A percentile compares a stretch with the other conserved stretches of the same genome.
These are phyloP conservation scores for Nasonia vitripennis DNA, from an alignment of 1,140 invertebrate species.

Conservation along the genomic window DNA sequence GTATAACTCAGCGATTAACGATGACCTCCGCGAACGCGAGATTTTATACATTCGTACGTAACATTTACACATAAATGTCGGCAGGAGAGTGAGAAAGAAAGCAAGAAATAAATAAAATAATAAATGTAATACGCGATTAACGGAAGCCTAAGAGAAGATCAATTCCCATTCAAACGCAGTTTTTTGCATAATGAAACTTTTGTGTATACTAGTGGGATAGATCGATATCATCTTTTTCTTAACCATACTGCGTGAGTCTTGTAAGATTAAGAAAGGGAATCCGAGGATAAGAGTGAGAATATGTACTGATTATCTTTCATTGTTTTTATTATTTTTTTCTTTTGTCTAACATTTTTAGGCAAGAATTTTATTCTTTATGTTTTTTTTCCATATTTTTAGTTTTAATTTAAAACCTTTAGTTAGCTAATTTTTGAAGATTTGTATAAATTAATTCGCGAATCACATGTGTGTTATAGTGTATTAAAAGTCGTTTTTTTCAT, in stretches of 20 bases:
- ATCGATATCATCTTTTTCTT: conserved; percentile 44
- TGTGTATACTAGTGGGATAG: conserved; percentile 29
- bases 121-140: conserved; percentile 43
- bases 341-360: conserved; percentile 24
- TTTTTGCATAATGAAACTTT: conserved; percentile 39
- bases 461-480: conserved; percentile 49
- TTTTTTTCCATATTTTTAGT: conserved; percentile 34
- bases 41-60: conserved; percentile 74
- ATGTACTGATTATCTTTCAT: conserved; percentile 45
- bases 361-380: conserved; percentile 25
- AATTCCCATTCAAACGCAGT: not conserved
- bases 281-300: conserved; percentile 46
- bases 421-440: conserved; percentile 46
- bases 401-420: conserved; percentile 44
- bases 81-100: not conserved
- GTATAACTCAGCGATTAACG: conserved; percentile 39
- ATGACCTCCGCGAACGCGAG: conserved; percentile 50
- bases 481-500: conserved; percentile 50
- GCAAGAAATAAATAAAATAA: conserved; percentile 46
- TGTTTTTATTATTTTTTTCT: conserved; percentile 21
- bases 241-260: conserved; percentile 25
- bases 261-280: conserved; percentile 28
- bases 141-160: conserved; percentile 44
- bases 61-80: conserved; percentile 45
- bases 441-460: conserved; percentile 44